A percentile compares a stretch with the other conserved stretches of the same genome.
phyloP scores from a whole-genome alignment of 2,888 invertebrate species.

The Acanthopleura granulata region DNA sequence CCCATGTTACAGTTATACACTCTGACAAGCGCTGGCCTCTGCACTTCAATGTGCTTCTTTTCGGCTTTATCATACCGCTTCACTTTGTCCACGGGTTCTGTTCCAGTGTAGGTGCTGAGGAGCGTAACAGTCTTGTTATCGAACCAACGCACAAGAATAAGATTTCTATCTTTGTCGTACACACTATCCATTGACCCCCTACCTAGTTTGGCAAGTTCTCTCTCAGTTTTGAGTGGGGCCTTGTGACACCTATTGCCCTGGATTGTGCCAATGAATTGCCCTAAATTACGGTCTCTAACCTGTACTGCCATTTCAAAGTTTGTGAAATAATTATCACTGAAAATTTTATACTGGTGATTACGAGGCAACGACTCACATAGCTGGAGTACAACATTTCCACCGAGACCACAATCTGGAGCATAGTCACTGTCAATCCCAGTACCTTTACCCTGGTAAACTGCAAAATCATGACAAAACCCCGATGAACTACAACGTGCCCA shows the following conservation, averaged over 20 bases:
- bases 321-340: constrained; percentile 26
- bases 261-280: constrained; percentile 18
- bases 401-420: background rate
- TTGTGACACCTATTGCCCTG: constrained; percentile 23
- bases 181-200: constrained; percentile 31
- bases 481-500: constrained; percentile 23
- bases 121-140: constrained; percentile 35
- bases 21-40: constrained; percentile 10
- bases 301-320: constrained; percentile 19
- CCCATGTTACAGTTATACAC: constrained; percentile 26
- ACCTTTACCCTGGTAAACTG: constrained; percentile 27
- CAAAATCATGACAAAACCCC: constrained; percentile 28
- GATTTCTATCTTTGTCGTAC: constrained; percentile 25
- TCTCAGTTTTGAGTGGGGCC: constrained; percentile 31
- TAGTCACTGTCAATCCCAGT: background rate
- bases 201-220: constrained; percentile 30
- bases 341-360: constrained; percentile 22
- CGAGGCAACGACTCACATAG: background rate
- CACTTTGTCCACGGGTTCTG: constrained; percentile 27
- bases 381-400: constrained; percentile 2
- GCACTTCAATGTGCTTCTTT: constrained; percentile 7
- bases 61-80: constrained; percentile 25
- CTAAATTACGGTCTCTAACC: constrained; percentile 19
- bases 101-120: constrained; percentile 30
- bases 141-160: constrained; percentile 35